Base-by-base conservation (phyloP, 2,888 invertebrate species). In the Tenthredo amoena region DNA sequence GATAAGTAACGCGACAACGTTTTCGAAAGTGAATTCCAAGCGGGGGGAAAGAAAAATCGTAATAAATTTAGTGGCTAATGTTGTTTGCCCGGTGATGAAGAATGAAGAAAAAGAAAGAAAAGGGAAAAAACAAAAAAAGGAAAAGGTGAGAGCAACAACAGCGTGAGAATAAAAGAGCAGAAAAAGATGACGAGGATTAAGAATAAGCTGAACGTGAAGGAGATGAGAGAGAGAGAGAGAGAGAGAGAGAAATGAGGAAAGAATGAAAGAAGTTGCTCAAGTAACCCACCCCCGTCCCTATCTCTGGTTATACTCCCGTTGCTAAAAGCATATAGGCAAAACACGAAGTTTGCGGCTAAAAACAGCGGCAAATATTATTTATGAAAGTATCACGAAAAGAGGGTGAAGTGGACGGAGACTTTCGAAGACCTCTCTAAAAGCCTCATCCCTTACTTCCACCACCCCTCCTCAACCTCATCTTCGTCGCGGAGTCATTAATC, bases 361-460 rank as follows among this genome's bases (percentile, higher is more conserved):
- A 77, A 77, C 76, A 37, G 84, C 55, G 82, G 37, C 58, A 65
- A 85, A 74, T 84, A 81, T 86, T 85, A 87, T 88, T 88, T 86
- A 87, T 87, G 86, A 87, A 71, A 50, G 71, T 84, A 86, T 83
- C 47, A 55, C 6, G 40, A 77, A 68, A 76, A 58, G 68, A 65
- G 85, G 34, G 85, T 84, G 85, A 85, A 84, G 55, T 77, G 77
- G 77, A 77, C 77, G 68, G 68, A 79, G 84, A 55, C 47, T 68
- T 37, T 72, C 76, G 76, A 81, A 84, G 79, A 37, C 71, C 72
- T 74, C 71, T 76, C 72, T 83, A 74, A 72, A 79, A 65, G 65
- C 83, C 77, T 50, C 58, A 37, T 43, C 76, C 31, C 21, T 58
- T 37, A 71, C 40, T 18, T 31, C 72, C 83, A 34, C 47, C 68